phyloP scores from a whole-genome alignment of 2,797 vertebrate genomes.

The Eospalax fontanierii region DNA sequence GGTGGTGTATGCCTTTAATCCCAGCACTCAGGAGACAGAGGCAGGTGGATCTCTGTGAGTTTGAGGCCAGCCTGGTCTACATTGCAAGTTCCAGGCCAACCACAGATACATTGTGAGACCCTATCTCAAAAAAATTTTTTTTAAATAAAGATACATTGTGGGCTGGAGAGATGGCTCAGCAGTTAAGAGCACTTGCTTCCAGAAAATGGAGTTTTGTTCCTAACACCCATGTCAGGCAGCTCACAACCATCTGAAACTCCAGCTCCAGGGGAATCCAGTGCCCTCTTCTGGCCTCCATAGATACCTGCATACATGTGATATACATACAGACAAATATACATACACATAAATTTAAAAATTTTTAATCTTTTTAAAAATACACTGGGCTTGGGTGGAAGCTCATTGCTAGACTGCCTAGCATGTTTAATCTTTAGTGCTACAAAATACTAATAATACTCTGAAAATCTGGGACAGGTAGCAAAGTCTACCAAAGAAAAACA shows the following conservation, averaged over 20 bases:
- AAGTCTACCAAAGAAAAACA: neutral
- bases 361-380: neutral
- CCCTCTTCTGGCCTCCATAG: neutral
- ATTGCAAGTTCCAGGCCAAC: too few relatives aligned
- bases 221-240: neutral
- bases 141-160: too few relatives aligned
- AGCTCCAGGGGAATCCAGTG: neutral
- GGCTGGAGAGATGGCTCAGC: neutral
- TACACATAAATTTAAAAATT: neutral
- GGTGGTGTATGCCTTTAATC: too few relatives aligned
- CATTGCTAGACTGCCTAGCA: neutral
- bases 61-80: too few relatives aligned
- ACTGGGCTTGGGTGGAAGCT: neutral
- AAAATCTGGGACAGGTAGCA: neutral
- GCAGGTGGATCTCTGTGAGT: too few relatives aligned
- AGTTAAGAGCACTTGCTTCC: neutral
- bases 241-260: neutral
- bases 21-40: too few relatives aligned
- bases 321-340: neutral
- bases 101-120: too few relatives aligned
- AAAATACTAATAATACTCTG: neutral
- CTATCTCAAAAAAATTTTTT: too few relatives aligned
- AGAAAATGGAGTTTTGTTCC: neutral
- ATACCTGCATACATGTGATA: neutral
- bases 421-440: neutral